Base-by-base conservation (phyloP, 2,113 vertebrate genomes). In the Strix aluco region DNA sequence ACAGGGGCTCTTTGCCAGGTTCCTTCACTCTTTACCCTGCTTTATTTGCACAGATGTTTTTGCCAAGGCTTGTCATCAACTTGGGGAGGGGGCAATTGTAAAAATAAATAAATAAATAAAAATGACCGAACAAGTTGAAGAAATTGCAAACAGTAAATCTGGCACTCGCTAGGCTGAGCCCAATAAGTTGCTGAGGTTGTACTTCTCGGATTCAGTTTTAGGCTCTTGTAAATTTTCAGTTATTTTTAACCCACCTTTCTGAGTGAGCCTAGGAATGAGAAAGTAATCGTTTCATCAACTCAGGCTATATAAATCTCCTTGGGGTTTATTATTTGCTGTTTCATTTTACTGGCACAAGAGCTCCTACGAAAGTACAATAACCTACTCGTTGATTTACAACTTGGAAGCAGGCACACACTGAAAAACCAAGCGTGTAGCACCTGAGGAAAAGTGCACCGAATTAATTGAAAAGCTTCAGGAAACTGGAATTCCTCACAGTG, bases 11-110 rank as follows among this genome's bases (percentile, higher is more conserved):
- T 92, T 77, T 91, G 67, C 74, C 20, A 5, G 67, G 80, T 91
- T 63, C 42, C 66, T 94, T 66, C 63, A 30, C 61, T 90, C 54
- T 72, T 84, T 88, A 61, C 44, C 58, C 84, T 70, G 58, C 89
- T 97, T 95, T 98, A 96, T 98, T 97, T 98, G 86, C 57, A 94
- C 81, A 95, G 86, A 97, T 97, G 94, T 96, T 97, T 98, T 94
- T 92, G 78, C 92, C 93, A 96, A 95, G 40, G n/a, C 75, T 85
- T 97, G 72, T 97, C 94, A 96, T 96, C 95, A 86, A 81, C 86
- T 69, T 96, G 81, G 69, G 88, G 65, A 92, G 32, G 70, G 92
- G 92, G 81, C 88, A 96, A 70, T 47, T 55, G 54, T 32, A 27
- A 52, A 58, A 58, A 42, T 52, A 49, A 1, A 26, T 11, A 47